Conservation (phyloP, 2,888 invertebrate genomes). For the Ectobius pallidus region DNA sequence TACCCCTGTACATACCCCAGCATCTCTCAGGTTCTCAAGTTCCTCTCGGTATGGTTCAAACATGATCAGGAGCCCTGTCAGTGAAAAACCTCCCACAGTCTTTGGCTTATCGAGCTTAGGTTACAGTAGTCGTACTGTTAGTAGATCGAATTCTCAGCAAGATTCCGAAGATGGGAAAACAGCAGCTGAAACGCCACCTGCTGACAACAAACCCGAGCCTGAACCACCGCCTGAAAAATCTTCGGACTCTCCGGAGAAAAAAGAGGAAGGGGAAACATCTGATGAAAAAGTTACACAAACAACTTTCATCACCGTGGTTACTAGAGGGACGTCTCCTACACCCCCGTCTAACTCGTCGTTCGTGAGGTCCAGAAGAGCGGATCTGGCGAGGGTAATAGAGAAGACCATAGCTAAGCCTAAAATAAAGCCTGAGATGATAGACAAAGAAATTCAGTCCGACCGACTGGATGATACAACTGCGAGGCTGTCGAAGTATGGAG, state of each 20-base stretch:
- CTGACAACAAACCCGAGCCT: neutral
- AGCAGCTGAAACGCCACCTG: neutral
- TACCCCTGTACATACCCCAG: conserved; percentile 34
- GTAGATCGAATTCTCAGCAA: conserved; percentile 28
- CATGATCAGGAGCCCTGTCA: conserved; percentile 47
- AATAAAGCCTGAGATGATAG: conserved; percentile 63
- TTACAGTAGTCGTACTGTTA: conserved; percentile 11
- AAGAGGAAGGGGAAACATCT: conserved; percentile 1
- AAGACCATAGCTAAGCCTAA: conserved; percentile 69
- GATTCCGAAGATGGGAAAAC: conserved; percentile 6
- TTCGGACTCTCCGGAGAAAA: neutral
- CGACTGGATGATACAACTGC: conserved; percentile 72
- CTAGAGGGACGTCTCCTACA: conserved; percentile 80
- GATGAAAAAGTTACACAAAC: conserved; percentile 28
- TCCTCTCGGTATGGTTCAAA: conserved; percentile 46
- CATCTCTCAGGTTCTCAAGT: conserved; percentile 45
- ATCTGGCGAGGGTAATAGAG: conserved; percentile 74
- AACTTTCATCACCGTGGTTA: conserved; percentile 64
- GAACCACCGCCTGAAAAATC: neutral
- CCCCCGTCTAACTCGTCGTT: conserved; percentile 68
- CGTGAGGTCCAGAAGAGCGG: conserved; percentile 70
- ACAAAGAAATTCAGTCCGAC: conserved; percentile 77
- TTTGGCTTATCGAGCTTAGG: conserved; percentile 43
- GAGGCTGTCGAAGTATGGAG: conserved; percentile 66
- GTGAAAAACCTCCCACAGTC: conserved; percentile 47